Conservation (phyloP, 2,113 vertebrate species). For the Bungarus multicinctus region DNA sequence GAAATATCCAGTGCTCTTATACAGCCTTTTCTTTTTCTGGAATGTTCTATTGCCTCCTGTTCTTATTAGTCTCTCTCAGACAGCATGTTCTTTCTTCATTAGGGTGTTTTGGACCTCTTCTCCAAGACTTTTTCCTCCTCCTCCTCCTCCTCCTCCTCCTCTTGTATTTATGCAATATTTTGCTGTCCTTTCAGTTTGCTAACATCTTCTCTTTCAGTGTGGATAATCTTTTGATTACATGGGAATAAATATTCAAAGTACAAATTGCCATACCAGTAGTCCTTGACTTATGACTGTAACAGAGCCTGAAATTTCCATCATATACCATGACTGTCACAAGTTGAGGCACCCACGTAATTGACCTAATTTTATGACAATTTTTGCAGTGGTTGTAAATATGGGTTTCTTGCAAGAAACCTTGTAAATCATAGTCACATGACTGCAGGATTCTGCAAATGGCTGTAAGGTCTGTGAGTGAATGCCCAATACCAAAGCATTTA, state of each 20-base stretch:
- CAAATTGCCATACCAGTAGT: not conserved
- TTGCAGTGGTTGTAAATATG: not conserved
- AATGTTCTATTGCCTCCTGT: not conserved
- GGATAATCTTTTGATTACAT: not conserved
- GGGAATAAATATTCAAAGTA: not conserved
- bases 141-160: too few species aligned
- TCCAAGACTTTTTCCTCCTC: not conserved
- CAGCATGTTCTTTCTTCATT: not conserved
- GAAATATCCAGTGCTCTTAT: not conserved
- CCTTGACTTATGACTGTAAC: not conserved
- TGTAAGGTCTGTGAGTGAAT: not conserved
- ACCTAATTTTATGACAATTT: not conserved
- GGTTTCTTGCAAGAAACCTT: not conserved
- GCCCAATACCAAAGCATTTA: not conserved
- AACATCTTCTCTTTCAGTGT: not conserved
- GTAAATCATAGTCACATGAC: not conserved
- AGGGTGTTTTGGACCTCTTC: not conserved
- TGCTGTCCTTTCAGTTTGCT: not conserved
- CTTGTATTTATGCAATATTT: not conserved
- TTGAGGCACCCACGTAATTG: not conserved
- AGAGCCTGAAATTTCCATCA: not conserved
- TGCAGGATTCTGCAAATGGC: not conserved
- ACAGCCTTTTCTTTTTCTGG: not conserved
- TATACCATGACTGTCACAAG: not conserved
- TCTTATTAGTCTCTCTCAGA: not conserved